Percentiles rank a stretch among this genome's conserved stretches.
Evolutionary conservation across 2,113 vertebrate genomes (phyloP).

Genomic region (Meles meles): DNA sequence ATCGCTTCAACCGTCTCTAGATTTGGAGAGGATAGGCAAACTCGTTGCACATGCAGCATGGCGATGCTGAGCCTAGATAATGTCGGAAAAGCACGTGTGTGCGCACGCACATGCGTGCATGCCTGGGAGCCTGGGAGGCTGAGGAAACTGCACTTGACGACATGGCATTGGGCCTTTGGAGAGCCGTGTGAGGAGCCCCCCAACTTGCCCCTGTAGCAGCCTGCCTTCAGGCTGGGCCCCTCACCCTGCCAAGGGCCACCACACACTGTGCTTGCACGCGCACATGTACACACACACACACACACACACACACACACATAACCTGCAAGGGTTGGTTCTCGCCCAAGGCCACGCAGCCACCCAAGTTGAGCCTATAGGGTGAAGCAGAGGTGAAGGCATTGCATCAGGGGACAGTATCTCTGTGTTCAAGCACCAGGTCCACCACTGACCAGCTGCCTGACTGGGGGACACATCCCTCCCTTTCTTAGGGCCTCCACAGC

Average conservation of each 20-base stretch:
- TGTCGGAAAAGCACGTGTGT: neutral
- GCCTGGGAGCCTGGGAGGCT: neutral
- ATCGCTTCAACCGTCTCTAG: constrained; percentile 59
- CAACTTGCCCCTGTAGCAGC: neutral
- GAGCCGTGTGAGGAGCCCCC: neutral
- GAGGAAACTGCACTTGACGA: constrained; percentile 45
- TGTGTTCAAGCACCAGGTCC: neutral
- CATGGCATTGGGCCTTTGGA: neutral
- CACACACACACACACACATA: neutral
- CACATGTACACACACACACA: neutral
- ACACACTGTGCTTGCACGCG: neutral
- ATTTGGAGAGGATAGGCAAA: constrained; percentile 71
- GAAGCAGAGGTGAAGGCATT: neutral
- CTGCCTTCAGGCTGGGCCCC: neutral
- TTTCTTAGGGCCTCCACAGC: constrained; percentile 11
- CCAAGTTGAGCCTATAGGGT: neutral
- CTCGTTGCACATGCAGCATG: constrained; percentile 50
- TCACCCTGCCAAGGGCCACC: neutral
- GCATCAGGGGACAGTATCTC: neutral
- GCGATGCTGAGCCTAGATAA: constrained; percentile 46
- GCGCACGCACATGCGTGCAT: neutral
- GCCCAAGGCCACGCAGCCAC: neutral
- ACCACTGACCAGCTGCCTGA: neutral
- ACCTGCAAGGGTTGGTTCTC: neutral
- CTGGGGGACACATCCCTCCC: neutral